Base-by-base conservation (phyloP, 2,113 vertebrate species). In the Cottus gobio region DNA sequence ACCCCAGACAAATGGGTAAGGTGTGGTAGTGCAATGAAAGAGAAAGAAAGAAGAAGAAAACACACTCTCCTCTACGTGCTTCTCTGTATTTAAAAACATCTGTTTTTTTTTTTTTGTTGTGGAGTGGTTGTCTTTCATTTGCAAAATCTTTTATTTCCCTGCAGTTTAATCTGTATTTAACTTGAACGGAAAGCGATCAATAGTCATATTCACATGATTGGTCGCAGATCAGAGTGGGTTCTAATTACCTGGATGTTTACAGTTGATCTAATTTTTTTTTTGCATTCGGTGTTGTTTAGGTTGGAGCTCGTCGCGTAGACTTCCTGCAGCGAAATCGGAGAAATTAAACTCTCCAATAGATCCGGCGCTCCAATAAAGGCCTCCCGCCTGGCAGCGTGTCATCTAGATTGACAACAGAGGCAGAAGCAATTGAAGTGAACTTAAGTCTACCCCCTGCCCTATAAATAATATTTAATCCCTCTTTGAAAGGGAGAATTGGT, bases 381-480 rank as follows among this genome's bases (percentile, higher is more conserved):
- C 65, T 85, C 71, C 77, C n/a, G 61, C 79, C 86, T 75, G 64
- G 52, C n/a, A 85, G 89, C 83, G 52, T 86, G 81, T 91, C 81
- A 90, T 93, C 90, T 80, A 83, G 88, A 91, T 81, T 89, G 92
- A 93, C 92, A 92, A 86, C 83, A 90, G 75, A 85, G 62, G 80
- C 78, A 90, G 85, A 90, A 52, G 90, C 87, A 90, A 84, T 83
- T 90, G 82, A 86, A 92, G 88, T 85, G 89, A 90, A 90, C 87
- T 92, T 90, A 90, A 88, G 71, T 88, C 90, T 82, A 80, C 88
- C 77, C 82, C 67, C 70, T 84, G 80, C 91, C 85, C 88, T 91
- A 93, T 91, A 92, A 93, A 93, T 92, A 92, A 92, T 89, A 90
- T 91, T 92, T 89, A 91, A 93, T 92, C 90, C 87, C 64, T 87